Base-by-base conservation (phyloP, 2,888 invertebrate species). In the Drepana falcataria region DNA sequence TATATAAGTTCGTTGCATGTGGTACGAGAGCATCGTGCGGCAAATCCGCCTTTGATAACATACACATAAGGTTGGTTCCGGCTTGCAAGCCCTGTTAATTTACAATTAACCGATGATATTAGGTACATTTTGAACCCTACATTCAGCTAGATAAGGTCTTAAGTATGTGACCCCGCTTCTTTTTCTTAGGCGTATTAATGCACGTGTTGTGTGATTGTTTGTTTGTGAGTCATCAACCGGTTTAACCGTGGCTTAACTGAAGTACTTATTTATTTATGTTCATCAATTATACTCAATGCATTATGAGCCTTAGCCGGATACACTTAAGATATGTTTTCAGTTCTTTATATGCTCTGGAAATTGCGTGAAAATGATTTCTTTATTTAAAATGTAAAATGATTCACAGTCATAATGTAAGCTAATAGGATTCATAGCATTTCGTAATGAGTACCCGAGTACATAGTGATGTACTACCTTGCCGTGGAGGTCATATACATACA, bases 181-280 rank as follows among this genome's bases (percentile, higher is more conserved):
- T 57, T 57, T 52, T 35, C 53, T 55, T 52, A 35, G 7, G 53
- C 55, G 55, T 57, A 53, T 53, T 54, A 52, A 55, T 57, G 47
- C 52, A 51, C 52, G 56, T 55, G 47, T 53, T 55, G 53, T 58
- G 47, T 56, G 54, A 55, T 55, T 55, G 58, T 58, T 55, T 55
- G 58, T 54, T 54, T 51, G 57, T 59, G 59, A 59, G 51, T 57
- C 59, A 59, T 48, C 48, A 47, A 35, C 47, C 35, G 6, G 44
- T 35, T 47, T 53, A 57, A 59, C 21, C 21, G 21, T 21, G 21
- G 21, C 21, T 21, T 21, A 21, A 21, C 21, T 21, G 21, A 21
- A 21, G 21, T 21, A 21, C 21, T 21, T 21, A 21, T 21, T 21
- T 21, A 21, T 21, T 21, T 21, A 21, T 21, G 21, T 21, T 21